Conservation (phyloP, 1,140 invertebrate species). For the Orius insidiosus region DNA sequence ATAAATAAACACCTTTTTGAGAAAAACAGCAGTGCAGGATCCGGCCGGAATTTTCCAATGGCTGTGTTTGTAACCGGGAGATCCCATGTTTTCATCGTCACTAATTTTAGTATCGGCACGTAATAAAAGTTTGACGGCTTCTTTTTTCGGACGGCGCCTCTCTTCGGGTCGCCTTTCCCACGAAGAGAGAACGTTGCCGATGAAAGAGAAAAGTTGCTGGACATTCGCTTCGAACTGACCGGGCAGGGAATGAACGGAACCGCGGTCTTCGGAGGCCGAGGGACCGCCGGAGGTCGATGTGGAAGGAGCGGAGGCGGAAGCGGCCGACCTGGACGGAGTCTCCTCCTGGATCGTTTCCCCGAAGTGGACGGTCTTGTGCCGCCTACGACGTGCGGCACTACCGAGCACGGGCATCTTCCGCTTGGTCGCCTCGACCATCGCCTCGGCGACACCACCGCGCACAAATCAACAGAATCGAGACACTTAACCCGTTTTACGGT, state of each 20-base stretch:
- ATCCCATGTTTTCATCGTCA: constrained; percentile 19
- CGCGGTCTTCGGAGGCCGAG: constrained; percentile 30
- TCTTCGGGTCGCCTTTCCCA: constrained; percentile 16
- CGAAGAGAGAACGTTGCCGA: constrained; percentile 32
- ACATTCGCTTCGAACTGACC: constrained; percentile 35
- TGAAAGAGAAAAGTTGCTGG: constrained; percentile 58
- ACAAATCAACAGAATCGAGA: neutral
- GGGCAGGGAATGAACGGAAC: constrained; percentile 29
- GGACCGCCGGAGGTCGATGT: constrained; percentile 23
- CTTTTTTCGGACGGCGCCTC: constrained; percentile 3
- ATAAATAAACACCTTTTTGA: constrained; percentile 43
- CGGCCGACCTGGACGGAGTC: constrained; percentile 10
- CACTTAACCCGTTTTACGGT: constrained; percentile 3
- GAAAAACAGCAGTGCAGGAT: constrained; percentile 53
- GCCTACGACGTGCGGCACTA: constrained; percentile 33
- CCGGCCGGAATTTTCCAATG: constrained; percentile 55
- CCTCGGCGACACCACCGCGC: constrained; percentile 7
- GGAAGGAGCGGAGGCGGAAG: constrained; percentile 25
- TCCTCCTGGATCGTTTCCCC: constrained; percentile 48
- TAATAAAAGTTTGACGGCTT: constrained; percentile 17
- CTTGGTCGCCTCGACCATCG: neutral
- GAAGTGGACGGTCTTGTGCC: constrained; percentile 57
- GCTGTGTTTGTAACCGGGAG: constrained; percentile 30
- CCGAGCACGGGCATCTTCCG: constrained; percentile 8
- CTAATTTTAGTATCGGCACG: constrained; percentile 16